Conservation (phyloP, 2,113 vertebrate species). For the Machaerirhynchus nigripectus region DNA sequence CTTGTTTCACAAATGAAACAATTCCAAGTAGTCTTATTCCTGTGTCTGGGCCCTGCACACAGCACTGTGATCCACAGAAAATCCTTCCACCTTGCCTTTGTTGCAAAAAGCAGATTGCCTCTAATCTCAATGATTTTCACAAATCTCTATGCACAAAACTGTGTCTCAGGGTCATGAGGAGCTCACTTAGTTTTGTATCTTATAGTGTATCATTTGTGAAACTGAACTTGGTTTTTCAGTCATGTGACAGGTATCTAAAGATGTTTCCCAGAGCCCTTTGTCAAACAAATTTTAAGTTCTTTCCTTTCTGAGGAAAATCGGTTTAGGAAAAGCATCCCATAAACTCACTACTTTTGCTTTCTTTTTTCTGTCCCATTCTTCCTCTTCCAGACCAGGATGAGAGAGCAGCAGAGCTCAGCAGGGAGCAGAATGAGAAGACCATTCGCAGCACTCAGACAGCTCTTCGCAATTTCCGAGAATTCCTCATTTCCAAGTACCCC, state of each 20-base stretch:
- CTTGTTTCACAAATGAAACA: constrained; percentile 68
- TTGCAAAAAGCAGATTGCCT: constrained; percentile 2
- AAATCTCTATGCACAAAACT: constrained; percentile 35
- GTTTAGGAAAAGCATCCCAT: constrained; percentile 17
- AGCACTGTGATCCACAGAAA: neutral
- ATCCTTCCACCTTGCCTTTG: neutral
- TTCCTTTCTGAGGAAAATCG: constrained; percentile 45
- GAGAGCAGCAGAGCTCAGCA: constrained; percentile 78
- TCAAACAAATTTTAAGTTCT: constrained; percentile 28
- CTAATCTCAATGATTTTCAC: constrained; percentile 8
- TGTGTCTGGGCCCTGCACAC: neutral
- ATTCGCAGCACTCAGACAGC: constrained; percentile 85
- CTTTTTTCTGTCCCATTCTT: constrained; percentile 53
- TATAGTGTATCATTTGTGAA: constrained; percentile 62
- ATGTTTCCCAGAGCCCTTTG: constrained; percentile 30
- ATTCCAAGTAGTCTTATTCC: neutral
- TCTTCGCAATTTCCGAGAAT: constrained; percentile 85
- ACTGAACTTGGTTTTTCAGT: constrained; percentile 62
- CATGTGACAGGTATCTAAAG: constrained; percentile 42
- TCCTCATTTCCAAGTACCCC: constrained; percentile 85
- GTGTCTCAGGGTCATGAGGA: constrained; percentile 10
- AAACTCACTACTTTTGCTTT: constrained; percentile 59
- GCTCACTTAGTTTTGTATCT: constrained; percentile 24
- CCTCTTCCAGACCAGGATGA: constrained; percentile 81
- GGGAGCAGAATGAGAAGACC: constrained; percentile 87